Evolutionary conservation across 2,113 vertebrate species (phyloP), one percentile per base, ranked within the genome.

Genomic region (Stegostoma tigrinum): DNA sequence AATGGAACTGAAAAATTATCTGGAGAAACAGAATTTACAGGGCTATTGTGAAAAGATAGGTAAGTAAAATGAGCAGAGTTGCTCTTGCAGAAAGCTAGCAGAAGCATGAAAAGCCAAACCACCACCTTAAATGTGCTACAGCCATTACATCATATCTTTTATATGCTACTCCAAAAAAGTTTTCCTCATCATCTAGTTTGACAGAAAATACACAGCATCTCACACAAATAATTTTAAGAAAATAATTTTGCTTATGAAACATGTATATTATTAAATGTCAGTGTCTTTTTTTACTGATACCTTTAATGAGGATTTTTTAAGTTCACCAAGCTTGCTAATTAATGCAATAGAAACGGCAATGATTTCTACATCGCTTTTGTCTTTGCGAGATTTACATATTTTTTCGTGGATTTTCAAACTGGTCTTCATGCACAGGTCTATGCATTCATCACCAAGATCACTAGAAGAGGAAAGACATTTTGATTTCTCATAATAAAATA

Each of bases 321-420:
- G 52, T 95, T 30, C 14, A 45, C 38, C 67, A 72, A 95, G 38
- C 23, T 95, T 45, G 94, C 94, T 95, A 24, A 95, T 72, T 17
- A 95, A 45, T 45, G 14, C 42, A 95, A 95, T 0, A 14, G 67
- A 95, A 72, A 27, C 19, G 68, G 42, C 38, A 6, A 95, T 34
- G 24, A 96, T 1, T 1, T 3, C 8, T 15, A 70, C 96, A 0
- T 0, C 2, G 0, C 0, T 0, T 0, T 0, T 14, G 0, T 0
- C 0, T 0, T 4, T 86, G 0, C 7, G 0, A 0, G 0, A 0
- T 8, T 0, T 55, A 95, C 98, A 98, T 96, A 96, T 7, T 0
- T 0, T 45, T 52, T 96, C 12, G 0, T 98, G 97, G 34, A 98
- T 94, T 23, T 21, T 97, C 96, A 96, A 75, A 96, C 97, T 96